A percentile compares a stretch with the other conserved stretches of the same genome.
Evolutionary conservation across 2,797 vertebrate genomes (phyloP).

Genomic region (Epinephelus malabaricus): DNA sequence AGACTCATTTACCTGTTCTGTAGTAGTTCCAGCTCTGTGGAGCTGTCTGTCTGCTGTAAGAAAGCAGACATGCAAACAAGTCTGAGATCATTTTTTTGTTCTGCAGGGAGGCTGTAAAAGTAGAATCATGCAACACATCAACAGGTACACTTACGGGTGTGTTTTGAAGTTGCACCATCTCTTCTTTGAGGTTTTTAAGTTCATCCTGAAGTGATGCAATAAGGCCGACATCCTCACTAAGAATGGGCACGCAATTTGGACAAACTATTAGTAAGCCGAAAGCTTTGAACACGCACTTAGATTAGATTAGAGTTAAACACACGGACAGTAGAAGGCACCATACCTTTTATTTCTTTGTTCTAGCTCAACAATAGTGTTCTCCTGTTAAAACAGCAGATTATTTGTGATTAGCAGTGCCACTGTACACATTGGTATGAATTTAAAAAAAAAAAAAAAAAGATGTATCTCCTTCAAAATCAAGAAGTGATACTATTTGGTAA

Average conservation of each 20-base stretch:
- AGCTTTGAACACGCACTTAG: too few species aligned
- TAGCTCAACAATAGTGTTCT: constrained; percentile 64
- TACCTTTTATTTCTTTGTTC: constrained; percentile 75
- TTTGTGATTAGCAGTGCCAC: constrained; percentile 24
- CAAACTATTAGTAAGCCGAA: neutral
- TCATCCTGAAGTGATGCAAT: constrained; percentile 78
- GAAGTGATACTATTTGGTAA: constrained; percentile 22
- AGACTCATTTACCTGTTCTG: constrained; percentile 85
- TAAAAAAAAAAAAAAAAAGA: neutral
- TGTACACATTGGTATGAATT: neutral
- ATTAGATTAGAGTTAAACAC: neutral
- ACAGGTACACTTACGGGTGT: constrained; percentile 55
- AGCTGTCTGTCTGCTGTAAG: constrained; percentile 83
- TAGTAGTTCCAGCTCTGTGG: constrained; percentile 84
- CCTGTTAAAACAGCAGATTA: constrained; percentile 56
- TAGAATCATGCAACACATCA: neutral
- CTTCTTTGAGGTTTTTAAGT: constrained; percentile 77
- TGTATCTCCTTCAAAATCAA: neutral
- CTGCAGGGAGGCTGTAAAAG: neutral
- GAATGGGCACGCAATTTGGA: constrained; percentile 3
- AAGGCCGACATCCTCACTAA: constrained; percentile 69
- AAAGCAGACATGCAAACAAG: constrained; percentile 41
- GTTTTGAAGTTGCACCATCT: constrained; percentile 70
- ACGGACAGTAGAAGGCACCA: neutral
- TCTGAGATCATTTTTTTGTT: neutral